Conservation (phyloP, 2,888 invertebrate genomes). For the Cephus runcator region DNA sequence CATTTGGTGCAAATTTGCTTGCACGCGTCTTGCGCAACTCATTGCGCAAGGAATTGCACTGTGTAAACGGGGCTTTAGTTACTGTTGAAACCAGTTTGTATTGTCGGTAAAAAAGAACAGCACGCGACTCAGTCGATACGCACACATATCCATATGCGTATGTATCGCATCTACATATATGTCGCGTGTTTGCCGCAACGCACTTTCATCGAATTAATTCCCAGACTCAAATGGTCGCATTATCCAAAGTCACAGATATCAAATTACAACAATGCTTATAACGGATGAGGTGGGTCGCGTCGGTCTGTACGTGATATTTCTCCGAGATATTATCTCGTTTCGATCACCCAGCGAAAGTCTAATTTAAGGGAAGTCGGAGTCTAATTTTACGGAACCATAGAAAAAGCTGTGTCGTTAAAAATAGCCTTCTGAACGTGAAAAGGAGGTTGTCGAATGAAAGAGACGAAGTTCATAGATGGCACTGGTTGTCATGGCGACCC, state of each 20-base stretch:
- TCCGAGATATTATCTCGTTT: background rate
- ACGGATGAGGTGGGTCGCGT: background rate
- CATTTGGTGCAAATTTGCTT: background rate
- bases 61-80: background rate
- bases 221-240: background rate
- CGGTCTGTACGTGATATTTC: background rate
- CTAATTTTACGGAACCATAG: background rate
- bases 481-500: conserved; percentile 25
- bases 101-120: background rate
- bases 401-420: background rate
- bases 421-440: background rate
- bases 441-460: conserved; percentile 4
- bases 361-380: background rate
- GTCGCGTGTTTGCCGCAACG: background rate
- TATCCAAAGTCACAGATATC: background rate
- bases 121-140: background rate
- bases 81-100: background rate
- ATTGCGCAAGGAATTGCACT: background rate
- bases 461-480: conserved; percentile 9
- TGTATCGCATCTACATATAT: background rate
- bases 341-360: background rate
- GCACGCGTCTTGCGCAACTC: background rate
- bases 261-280: background rate
- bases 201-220: background rate
- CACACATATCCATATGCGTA: background rate